These are phyloP conservation scores for Silurus meridionalis DNA, from an alignment of 2,113 vertebrate species.

Conservation along the genomic window DNA sequence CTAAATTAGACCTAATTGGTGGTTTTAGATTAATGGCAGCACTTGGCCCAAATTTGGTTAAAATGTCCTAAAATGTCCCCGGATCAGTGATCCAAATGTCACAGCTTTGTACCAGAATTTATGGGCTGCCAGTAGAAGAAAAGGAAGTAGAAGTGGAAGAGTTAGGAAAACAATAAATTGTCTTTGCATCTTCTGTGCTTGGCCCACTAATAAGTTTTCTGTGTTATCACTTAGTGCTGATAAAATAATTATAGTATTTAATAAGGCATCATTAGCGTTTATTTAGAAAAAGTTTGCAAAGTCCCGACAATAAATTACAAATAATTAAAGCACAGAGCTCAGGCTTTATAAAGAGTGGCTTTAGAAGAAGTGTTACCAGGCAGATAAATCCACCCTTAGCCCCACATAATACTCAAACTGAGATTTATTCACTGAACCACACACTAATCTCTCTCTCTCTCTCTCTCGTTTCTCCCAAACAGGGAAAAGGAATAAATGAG, in stretches of 20 bases:
- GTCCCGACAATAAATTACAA: neutral
- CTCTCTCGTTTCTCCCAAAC: neutral
- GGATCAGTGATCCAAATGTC: no score
- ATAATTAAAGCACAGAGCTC: neutral
- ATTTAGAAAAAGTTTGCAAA: neutral
- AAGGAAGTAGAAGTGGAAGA: no score
- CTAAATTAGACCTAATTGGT: no score
- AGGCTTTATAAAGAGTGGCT: conserved; percentile 5
- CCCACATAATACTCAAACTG: neutral
- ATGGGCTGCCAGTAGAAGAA: no score
- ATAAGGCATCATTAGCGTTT: neutral
- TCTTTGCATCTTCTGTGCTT: no score
- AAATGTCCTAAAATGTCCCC: no score
- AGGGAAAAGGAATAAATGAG: conserved; percentile 9
- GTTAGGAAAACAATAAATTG: no score
- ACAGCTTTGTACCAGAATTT: no score
- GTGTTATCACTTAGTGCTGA: neutral
- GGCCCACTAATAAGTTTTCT: neutral
- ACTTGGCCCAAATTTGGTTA: no score
- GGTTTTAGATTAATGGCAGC: no score
- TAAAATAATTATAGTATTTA: conserved; percentile 3
- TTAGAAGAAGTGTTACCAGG: conserved; percentile 7
- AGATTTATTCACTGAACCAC: conserved; percentile 26
- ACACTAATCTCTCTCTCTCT: conserved; percentile 11
- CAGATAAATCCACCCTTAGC: conserved; percentile 2